phyloP scores from a whole-genome alignment of 1,140 invertebrate species.

The Camponotus vicinus region DNA sequence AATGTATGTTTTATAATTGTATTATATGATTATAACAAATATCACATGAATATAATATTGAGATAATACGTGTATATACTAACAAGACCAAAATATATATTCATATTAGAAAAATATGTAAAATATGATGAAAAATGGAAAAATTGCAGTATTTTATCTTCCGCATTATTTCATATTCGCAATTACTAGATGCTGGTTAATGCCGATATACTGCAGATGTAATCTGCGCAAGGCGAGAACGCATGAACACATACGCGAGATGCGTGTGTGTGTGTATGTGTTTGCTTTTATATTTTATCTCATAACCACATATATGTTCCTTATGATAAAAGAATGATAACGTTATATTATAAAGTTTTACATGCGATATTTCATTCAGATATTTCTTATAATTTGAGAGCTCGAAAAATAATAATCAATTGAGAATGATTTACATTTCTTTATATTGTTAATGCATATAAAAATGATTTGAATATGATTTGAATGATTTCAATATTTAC shows the following conservation, averaged over 20 bases:
- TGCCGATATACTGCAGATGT: constrained; percentile 47
- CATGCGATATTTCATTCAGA: too few species aligned
- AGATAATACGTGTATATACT: too few species aligned
- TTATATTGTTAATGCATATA: background rate
- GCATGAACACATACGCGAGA: constrained; percentile 9
- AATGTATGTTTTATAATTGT: background rate
- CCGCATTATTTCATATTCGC: too few species aligned
- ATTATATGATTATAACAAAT: background rate
- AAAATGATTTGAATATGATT: background rate
- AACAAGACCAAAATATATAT: background rate
- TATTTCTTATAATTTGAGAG: background rate
- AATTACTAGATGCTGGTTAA: constrained; percentile 50
- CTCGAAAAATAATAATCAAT: background rate
- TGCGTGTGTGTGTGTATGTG: background rate
- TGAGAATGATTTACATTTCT: background rate
- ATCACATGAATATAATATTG: background rate
- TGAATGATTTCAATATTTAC: background rate
- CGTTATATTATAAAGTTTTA: background rate
- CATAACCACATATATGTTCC: background rate
- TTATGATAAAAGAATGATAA: background rate
- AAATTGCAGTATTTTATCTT: background rate
- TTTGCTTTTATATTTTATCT: constrained; percentile 40
- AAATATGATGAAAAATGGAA: background rate
- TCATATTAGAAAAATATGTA: background rate
- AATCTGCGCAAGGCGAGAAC: constrained; percentile 28